Evolutionary conservation across 2,113 vertebrate species (phyloP), one percentile per base, ranked within the genome.

Genomic region (Egretta garzetta): DNA sequence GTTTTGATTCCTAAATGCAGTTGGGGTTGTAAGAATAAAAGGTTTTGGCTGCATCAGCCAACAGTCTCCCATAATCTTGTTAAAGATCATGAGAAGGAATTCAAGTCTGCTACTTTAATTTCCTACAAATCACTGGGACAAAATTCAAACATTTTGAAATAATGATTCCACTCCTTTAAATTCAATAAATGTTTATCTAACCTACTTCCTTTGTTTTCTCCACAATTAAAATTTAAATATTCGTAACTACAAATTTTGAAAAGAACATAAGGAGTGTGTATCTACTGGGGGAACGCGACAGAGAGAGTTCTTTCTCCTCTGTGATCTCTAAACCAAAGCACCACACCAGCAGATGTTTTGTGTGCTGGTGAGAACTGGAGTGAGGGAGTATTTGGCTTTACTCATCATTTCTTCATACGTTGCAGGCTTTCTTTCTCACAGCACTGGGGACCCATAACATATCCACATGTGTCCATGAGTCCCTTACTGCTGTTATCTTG

Each of bases 381-480:
- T 32, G 79, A 75, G 43, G 50, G n/a, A n/a, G 26, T n/a, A 19
- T 20, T 62, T 60, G 52, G 63, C 74, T 88, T 67, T 67, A 22
- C 26, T 88, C 28, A 6, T 37, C 2, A 50, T 76, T 62, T 50
- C 63, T 45, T 88, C 39, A 17, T 60, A 20, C 0, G 0, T 41
- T 23, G 10, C 35, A 71, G 45, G 52, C 33, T 75, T 80, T 23
- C 43, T 70, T 59, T 68, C 35, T 35, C 62, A 22, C 1, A 5
- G 21, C 28, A 16, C 41, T 84, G 62, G 35, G 14, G 41, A 81
- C 58, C 47, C 55, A n/a, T 53, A 77, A 13, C 63, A 39, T 32
- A 52, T 45, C 33, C n/a, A 13, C 28, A 9, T 0, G 0, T 9
- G 23, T 52, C 58, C 20, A 0, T 11, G n/a, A 39, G 52, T 76